phyloP scores from a whole-genome alignment of 2,797 vertebrate species.

The Squalus acanthias region DNA sequence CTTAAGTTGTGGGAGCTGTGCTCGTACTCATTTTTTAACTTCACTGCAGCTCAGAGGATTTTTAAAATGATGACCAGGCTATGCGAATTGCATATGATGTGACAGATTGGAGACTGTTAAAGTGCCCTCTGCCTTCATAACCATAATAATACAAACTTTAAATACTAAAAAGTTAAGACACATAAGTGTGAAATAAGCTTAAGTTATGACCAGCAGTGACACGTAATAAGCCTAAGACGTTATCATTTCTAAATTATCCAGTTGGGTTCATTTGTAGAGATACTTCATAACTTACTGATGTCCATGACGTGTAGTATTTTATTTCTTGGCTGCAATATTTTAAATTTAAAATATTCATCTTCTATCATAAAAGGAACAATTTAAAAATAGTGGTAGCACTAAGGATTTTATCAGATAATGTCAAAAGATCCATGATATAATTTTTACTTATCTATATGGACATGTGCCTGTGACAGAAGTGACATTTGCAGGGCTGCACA shows the following conservation, averaged over 20 bases:
- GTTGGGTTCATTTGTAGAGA: background rate
- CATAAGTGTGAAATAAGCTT: background rate
- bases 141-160: background rate
- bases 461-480: background rate
- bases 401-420: background rate
- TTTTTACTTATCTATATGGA: background rate
- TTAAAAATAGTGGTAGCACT: background rate
- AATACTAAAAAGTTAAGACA: background rate
- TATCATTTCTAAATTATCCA: slow-evolving; percentile 60
- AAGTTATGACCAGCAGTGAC: background rate
- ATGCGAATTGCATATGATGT: no score
- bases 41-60: background rate
- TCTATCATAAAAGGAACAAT: background rate
- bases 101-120: background rate
- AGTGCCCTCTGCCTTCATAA: background rate
- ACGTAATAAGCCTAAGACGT: background rate
- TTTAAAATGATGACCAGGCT: background rate
- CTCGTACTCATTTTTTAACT: background rate
- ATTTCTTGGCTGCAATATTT: background rate
- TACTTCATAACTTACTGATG: background rate
- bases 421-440: background rate
- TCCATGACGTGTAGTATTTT: background rate
- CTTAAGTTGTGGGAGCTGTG: background rate
- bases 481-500: background rate
- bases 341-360: background rate